Percentiles rank a stretch among this genome's conserved stretches.
These are phyloP conservation scores for Austrolebias charrua DNA, from an alignment of 2,797 vertebrate genomes.

Conservation along the genomic window DNA sequence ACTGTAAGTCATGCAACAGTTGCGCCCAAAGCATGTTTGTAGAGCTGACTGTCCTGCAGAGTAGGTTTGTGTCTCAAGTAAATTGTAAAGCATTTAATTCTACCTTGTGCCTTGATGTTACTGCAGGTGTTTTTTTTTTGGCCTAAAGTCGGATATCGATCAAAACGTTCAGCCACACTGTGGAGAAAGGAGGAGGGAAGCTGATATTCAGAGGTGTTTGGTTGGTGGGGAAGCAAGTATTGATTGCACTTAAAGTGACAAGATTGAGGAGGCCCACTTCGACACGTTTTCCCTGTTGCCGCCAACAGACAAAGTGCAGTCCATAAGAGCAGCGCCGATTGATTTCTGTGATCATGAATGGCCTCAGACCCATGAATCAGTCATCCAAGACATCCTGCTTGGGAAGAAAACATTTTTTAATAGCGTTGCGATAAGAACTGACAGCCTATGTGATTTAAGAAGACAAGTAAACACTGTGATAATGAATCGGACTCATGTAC, in stretches of 20 bases:
- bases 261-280: conserved; percentile 76
- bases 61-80: neutral
- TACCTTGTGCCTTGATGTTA: conserved; percentile 30
- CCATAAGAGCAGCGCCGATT: conserved; percentile 44
- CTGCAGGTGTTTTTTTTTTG: conserved; percentile 59
- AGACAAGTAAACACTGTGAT: conserved; percentile 49
- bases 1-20: conserved; percentile 1
- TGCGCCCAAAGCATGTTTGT: neutral
- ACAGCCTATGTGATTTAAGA: conserved; percentile 54
- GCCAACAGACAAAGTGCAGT: conserved; percentile 52
- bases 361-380: conserved; percentile 53
- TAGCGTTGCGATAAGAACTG: conserved; percentile 21
- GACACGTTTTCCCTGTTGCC: conserved; percentile 72
- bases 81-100: conserved; percentile 49
- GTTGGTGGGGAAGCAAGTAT: conserved; percentile 65
- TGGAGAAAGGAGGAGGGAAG: conserved; percentile 24
- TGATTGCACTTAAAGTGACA: conserved; percentile 78
- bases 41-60: neutral
- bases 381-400: conserved; percentile 8
- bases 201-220: conserved; percentile 57
- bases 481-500: conserved; percentile 48
- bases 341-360: conserved; percentile 57
- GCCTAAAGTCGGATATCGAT: conserved; percentile 71
- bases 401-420: conserved; percentile 58
- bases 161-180: conserved; percentile 60